Percentiles rank a stretch among this genome's conserved stretches.
Evolutionary conservation across 2,113 vertebrate species (phyloP).

Genomic region (Corapipo altera): DNA sequence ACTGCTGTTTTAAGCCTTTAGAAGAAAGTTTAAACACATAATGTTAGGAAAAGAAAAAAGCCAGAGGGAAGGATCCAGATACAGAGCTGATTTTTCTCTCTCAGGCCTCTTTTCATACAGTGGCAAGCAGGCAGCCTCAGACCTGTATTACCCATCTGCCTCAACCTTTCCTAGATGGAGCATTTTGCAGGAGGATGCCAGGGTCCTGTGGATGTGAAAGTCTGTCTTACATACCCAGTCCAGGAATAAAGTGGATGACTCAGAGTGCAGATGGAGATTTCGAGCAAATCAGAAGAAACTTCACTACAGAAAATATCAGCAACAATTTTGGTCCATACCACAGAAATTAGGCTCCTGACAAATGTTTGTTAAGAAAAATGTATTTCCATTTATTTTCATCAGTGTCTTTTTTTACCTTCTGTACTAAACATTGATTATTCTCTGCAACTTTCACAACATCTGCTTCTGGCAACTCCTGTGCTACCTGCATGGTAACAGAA

Average conservation of each 20-base stretch:
- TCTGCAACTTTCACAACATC: background rate
- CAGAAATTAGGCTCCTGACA: background rate
- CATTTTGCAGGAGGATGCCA: background rate
- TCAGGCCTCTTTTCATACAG: background rate
- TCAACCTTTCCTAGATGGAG: background rate
- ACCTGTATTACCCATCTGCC: background rate
- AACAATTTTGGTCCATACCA: background rate
- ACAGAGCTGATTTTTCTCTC: background rate
- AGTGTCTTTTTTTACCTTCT: background rate
- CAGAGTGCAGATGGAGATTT: constrained; percentile 19
- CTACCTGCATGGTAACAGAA: background rate
- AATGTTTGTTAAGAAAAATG: background rate
- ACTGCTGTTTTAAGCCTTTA: background rate
- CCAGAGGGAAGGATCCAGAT: background rate
- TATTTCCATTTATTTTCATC: constrained; percentile 31
- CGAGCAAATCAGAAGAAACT: constrained; percentile 5
- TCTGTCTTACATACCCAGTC: background rate
- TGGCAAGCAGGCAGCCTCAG: background rate
- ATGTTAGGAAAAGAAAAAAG: background rate
- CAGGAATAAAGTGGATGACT: background rate
- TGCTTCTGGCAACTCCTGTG: background rate
- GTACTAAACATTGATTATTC: background rate
- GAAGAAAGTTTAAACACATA: background rate
- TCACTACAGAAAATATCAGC: constrained; percentile 37
- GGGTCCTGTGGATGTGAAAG: background rate